phyloP scores from a whole-genome alignment of 2,797 vertebrate species.

The Lophotriccus pileatus region DNA sequence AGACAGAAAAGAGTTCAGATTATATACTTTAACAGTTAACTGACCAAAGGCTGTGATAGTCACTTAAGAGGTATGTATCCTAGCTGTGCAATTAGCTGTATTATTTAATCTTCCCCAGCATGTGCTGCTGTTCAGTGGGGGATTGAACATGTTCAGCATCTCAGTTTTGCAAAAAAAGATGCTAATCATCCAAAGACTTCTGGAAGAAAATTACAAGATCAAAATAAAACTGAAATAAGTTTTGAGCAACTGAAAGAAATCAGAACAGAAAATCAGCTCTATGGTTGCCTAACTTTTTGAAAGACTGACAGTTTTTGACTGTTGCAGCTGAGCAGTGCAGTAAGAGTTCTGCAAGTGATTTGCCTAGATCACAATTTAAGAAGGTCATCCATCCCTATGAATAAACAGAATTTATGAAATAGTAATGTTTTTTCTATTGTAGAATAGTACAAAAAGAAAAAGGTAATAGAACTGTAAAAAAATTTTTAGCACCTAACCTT shows the following conservation, averaged over 20 bases:
- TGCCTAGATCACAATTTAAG: conserved; percentile 25
- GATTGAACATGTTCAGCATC: conserved; percentile 73
- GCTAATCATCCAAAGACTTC: conserved; percentile 72
- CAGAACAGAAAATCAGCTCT: conserved; percentile 68
- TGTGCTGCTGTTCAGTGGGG: conserved; percentile 51
- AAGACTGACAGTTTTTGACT: conserved; percentile 58
- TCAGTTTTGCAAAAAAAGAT: conserved; percentile 57
- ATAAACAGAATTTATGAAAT: conserved; percentile 59
- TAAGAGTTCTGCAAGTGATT: conserved; percentile 59
- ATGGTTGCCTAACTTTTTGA: conserved; percentile 58
- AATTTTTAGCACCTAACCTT: conserved; percentile 54
- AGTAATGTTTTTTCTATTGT: conserved; percentile 14
- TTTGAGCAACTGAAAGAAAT: conserved; percentile 70
- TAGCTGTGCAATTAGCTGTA: conserved; percentile 56
- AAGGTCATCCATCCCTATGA: conserved; percentile 51
- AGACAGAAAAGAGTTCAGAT: conserved; percentile 43
- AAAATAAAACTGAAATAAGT: conserved; percentile 71
- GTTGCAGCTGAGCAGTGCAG: conserved; percentile 22
- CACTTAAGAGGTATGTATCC: conserved; percentile 41
- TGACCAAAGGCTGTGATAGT: conserved; percentile 52
- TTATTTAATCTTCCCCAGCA: conserved; percentile 68
- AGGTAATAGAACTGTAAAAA: conserved; percentile 41
- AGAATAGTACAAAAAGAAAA: conserved; percentile 46
- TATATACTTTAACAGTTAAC: conserved; percentile 63
- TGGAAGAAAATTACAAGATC: conserved; percentile 73